Evolutionary conservation across 1,140 invertebrate species (phyloP), one percentile per base, ranked within the genome.

Genomic region (Pectinophora gossypiella): DNA sequence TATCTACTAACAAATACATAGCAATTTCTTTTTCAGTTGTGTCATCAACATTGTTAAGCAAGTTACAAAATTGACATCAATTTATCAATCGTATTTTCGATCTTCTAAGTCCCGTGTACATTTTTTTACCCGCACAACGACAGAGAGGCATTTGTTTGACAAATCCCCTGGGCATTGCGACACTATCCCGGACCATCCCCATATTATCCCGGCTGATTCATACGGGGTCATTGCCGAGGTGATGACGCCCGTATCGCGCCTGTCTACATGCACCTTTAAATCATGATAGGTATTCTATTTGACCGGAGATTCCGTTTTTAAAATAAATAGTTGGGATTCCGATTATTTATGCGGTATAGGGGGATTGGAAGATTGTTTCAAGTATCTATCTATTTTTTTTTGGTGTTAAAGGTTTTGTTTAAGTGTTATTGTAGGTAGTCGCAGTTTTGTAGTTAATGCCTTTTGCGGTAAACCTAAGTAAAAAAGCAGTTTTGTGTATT

Each of bases 121-220:
- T 6, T 27, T 6, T 6, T 6, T 5, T 27, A 5, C 5, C 5
- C 12, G 23, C 5, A 27, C 23, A 27, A 27, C 5, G 23, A 27
- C 5, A 27, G 12, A 27, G 19, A 64, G 55, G 75, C 72, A 87
- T 87, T 87, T 87, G 84, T 87, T 80, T 85, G 84, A 87, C 84
- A 87, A 87, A 87, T 87, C 84, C 81, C 69, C 36, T 3, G 72
- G 56, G 81, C 68, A 77, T 68, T 66, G 72, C 69, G 83, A 83
- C 80, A 84, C 77, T 87, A 85, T 87, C 81, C 71, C 19, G 5
- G 12, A n/a, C 27, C 9, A 19, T 44, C 19, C 70, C 68, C 62
- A 69, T 83, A 83, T 85, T 84, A 83, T 81, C 78, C 71, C 45
- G 71, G 72, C 70, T 78, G 81, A 86, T 65, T 71, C 70, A 85